These are phyloP conservation scores for Eremobia ochroleuca DNA, from an alignment of 2,888 invertebrate species.

Conservation along the genomic window DNA sequence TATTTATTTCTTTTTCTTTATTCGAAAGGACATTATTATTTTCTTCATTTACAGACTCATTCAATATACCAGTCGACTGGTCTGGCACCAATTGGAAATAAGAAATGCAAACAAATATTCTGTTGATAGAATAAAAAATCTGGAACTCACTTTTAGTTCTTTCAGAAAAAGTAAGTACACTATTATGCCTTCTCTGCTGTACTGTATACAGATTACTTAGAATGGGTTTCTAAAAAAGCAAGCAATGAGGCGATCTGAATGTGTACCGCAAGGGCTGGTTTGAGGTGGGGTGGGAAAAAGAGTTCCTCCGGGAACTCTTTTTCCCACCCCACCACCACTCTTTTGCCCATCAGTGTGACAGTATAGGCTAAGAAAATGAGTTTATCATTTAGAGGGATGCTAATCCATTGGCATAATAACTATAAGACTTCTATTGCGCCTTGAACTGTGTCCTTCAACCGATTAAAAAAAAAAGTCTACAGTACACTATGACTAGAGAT, in stretches of 20 bases:
- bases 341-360: too few species aligned
- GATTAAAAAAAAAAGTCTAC: background rate
- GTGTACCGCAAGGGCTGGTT: too few species aligned
- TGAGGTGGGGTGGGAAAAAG: too few species aligned
- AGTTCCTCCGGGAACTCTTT: too few species aligned
- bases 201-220: background rate
- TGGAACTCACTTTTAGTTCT: constrained; percentile 96
- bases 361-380: background rate
- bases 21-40: background rate
- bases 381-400: background rate
- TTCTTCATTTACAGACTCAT: constrained; percentile 91
- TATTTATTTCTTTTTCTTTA: background rate
- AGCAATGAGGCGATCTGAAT: too few species aligned
- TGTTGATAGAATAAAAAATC: constrained; percentile 94
- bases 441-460: background rate
- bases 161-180: constrained; percentile 94
- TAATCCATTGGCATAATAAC: background rate
- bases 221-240: background rate
- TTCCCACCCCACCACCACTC: too few species aligned
- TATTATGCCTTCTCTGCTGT: constrained; percentile 10
- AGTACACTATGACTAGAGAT: background rate
- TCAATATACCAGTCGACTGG: constrained; percentile 95
- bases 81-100: constrained; percentile 95
- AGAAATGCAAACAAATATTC: constrained; percentile 92
- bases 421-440: background rate